These are phyloP conservation scores for Leptothorax acervorum DNA, from an alignment of 2,888 invertebrate species.

Conservation along the genomic window DNA sequence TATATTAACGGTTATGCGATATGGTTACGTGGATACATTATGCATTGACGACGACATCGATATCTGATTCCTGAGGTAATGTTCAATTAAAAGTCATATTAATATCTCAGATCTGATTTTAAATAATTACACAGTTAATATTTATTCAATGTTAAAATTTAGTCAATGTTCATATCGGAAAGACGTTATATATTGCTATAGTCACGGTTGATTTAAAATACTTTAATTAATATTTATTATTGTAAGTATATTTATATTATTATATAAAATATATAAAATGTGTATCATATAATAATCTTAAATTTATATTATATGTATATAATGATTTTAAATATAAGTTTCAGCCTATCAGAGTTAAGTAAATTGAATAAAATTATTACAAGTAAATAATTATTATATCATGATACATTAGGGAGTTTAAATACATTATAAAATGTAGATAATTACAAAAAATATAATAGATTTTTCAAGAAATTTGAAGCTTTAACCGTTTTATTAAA, in stretches of 20 bases:
- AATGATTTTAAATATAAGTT: background rate
- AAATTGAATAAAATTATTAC: background rate
- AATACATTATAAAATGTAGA: background rate
- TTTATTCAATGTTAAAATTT: no score
- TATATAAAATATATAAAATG: background rate
- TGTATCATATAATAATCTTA: background rate
- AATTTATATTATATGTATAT: background rate
- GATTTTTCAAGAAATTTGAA: background rate
- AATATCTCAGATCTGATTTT: background rate
- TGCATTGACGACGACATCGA: background rate
- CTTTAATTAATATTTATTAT: background rate
- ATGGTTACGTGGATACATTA: slow-evolving; percentile 1
- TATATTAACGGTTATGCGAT: slow-evolving; percentile 20
- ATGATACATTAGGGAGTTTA: background rate
- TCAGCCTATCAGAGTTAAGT: background rate
- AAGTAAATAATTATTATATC: background rate
- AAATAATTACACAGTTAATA: background rate
- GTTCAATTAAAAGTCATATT: background rate
- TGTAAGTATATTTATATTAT: background rate
- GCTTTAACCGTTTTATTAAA: background rate
- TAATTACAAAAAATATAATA: background rate
- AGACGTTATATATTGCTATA: no score
- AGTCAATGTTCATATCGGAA: no score
- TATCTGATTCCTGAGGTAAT: background rate
- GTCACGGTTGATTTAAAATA: background rate